Base-by-base conservation (phyloP, 2,888 invertebrate species). In the Andrena praecox region DNA sequence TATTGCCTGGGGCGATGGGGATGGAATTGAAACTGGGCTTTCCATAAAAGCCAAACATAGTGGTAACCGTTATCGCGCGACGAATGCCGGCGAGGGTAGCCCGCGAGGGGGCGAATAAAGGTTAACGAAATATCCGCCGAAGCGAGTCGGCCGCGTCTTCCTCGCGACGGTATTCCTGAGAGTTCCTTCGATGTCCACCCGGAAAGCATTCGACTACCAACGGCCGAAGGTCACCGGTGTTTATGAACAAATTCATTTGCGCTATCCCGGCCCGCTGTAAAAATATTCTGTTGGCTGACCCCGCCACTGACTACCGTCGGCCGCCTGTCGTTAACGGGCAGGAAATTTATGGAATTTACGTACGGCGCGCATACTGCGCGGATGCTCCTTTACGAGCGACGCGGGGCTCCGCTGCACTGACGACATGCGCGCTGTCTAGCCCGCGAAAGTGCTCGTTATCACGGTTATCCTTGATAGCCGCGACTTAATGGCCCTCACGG, bases 331-430 rank as follows among this genome's bases (percentile, higher is more conserved):
- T 84, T 85, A 79, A 79, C 79, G 75, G 67, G 20, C 35, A n/a
- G 68, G 50, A 80, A 85, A 85, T 85, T 85, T 85, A 85, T 85
- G 81, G 83, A 85, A 81, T 84, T 85, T 82, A 77, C 75, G 80
- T 59, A 64, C 56, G 70, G 35, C 64, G 71, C 42, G 71, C 29
- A 75, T 74, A 62, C 66, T 48, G 66, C 62, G 50, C n/a, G 70
- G 31, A 10, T 59, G 31, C 72, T 52, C 67, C 48, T 83, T 83
- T 83, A 80, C 83, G 80, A 80, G 77, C 73, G 50, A 24, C 52
- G 59, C 42, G 42, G 42, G 42, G 42, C 42, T 42, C 42, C 42
- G 27, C 27, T 48, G 31, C 16, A 3, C n/a, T 48, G 35, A 42
- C 42, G 60, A 77, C 71, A 78, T 75, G 42, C 60, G 63, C 66